These are phyloP conservation scores for Mormyrus proboscirostris DNA, from an alignment of 2,797 vertebrate genomes.

Conservation along the genomic window DNA sequence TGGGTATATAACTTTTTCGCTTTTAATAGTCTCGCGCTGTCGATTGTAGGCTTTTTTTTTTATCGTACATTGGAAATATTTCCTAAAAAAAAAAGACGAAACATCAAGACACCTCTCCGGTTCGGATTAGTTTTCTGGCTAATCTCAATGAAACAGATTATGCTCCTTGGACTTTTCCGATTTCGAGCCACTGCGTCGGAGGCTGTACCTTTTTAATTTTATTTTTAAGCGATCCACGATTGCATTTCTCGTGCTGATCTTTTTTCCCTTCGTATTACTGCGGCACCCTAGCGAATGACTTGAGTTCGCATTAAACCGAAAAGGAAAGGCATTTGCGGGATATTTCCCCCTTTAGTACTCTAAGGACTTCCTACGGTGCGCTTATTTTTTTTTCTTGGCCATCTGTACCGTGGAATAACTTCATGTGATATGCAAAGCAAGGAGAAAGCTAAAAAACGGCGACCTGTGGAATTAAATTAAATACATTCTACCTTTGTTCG, in stretches of 20 bases:
- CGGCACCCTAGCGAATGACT: constrained; percentile 51
- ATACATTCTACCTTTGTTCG: constrained; percentile 13
- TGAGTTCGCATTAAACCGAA: constrained; percentile 49
- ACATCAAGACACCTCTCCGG: constrained; percentile 42
- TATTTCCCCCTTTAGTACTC: constrained; percentile 45
- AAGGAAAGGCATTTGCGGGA: constrained; percentile 41
- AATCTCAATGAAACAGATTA: constrained; percentile 48
- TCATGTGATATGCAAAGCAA: constrained; percentile 26
- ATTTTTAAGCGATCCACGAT: constrained; percentile 20
- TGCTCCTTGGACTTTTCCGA: constrained; percentile 48
- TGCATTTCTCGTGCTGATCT: constrained; percentile 1
- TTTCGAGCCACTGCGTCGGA: constrained; percentile 45
- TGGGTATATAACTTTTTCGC: constrained; percentile 59
- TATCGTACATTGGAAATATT: constrained; percentile 34
- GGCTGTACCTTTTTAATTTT: constrained; percentile 27
- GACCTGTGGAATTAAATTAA: constrained; percentile 47
- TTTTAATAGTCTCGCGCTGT: constrained; percentile 50
- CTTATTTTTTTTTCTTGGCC: constrained; percentile 34
- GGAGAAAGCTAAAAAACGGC: constrained; percentile 27
- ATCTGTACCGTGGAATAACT: constrained; percentile 38
- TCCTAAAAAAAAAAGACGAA: constrained; percentile 36
- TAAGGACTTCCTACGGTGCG: constrained; percentile 54
- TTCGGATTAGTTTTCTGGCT: constrained; percentile 56
- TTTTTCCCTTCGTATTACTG: background rate
- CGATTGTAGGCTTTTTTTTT: constrained; percentile 31